Evolutionary conservation across 1,140 invertebrate species (phyloP).

Genomic region (Nilaparvata lugens): DNA sequence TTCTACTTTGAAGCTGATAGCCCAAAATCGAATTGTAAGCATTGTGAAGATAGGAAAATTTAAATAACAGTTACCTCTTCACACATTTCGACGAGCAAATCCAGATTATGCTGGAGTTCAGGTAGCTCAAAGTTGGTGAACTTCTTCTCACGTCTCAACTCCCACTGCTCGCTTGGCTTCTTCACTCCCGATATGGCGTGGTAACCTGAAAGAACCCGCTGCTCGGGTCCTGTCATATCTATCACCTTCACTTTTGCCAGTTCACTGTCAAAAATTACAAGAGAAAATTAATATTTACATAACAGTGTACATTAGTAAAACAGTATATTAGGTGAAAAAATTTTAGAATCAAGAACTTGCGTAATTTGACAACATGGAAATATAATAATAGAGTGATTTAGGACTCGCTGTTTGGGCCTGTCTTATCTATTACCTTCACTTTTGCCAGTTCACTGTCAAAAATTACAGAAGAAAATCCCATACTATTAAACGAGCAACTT

Average conservation of each 20-base stretch:
- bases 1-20: no score
- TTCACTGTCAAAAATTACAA: conserved; percentile 35
- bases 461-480: conserved; percentile 7
- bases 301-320: no score
- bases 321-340: no score
- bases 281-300: no score
- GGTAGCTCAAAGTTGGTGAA: conserved; percentile 64
- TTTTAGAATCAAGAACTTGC: no score
- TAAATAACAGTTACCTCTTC: conserved; percentile 57
- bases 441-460: conserved; percentile 52
- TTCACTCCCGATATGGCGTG: conserved; percentile 69
- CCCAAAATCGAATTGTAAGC: no score
- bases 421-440: conserved; percentile 99
- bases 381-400: no score
- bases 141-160: conserved; percentile 43
- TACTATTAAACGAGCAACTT: no score
- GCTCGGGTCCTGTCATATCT: conserved; percentile 95
- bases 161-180: conserved; percentile 44
- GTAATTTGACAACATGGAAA: no score
- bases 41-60: not conserved
- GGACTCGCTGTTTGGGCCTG: conserved; percentile 87
- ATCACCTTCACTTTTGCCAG: conserved; percentile 92
- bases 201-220: conserved; percentile 88
- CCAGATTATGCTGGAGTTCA: conserved; percentile 86
- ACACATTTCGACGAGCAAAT: conserved; percentile 82